Base-by-base conservation (phyloP, 1,140 invertebrate species). In the Solen grandis region DNA sequence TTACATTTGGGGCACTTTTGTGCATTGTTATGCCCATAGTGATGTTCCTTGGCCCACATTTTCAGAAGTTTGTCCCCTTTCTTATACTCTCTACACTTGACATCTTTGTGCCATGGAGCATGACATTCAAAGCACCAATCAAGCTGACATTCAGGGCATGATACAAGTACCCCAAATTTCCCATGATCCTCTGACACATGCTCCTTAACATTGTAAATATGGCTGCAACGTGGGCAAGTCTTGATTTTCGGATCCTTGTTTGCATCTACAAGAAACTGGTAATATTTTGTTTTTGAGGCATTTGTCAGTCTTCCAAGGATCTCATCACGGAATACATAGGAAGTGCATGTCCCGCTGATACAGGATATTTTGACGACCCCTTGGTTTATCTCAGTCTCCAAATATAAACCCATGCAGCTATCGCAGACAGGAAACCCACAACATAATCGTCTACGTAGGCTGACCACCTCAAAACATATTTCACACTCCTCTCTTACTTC, bases 121-220 rank as follows among this genome's bases (percentile, higher is more conserved):
- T 93, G 92, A 68, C 93, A 93, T 13, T 83, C 78, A 77, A 93
- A 93, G 77, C 93, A 93, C 93, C 92, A 93, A 31, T 84, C 76
- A 29, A 92, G 79, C 0, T 83, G 22, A 75, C 93, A 93, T 54
- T 89, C 85, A 5, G 81, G 33, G 84, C 93, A 93, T 14, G 69
- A 76, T 0, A 91, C 86, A 38, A 73, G 65, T 16, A 87, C 14
- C 31, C 89, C 89, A 50, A 85, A 65, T 65, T 88, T 88, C 68
- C 60, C 57, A 35, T 84, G 84, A 52, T 69, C 16, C 86, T 81
- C n/a, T 75, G 60, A 38, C 81, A 79, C n/a, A 22, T 72, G 57
- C 2, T 76, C 75, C 19, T 65, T 50, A 10, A 88, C 29, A 19
- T 76, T 62, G 3, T 84, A 84, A 14, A 92, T 69, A 66, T 86